Evolutionary conservation across 1,140 invertebrate species (phyloP).

Genomic region (Heliconius hermathena): DNA sequence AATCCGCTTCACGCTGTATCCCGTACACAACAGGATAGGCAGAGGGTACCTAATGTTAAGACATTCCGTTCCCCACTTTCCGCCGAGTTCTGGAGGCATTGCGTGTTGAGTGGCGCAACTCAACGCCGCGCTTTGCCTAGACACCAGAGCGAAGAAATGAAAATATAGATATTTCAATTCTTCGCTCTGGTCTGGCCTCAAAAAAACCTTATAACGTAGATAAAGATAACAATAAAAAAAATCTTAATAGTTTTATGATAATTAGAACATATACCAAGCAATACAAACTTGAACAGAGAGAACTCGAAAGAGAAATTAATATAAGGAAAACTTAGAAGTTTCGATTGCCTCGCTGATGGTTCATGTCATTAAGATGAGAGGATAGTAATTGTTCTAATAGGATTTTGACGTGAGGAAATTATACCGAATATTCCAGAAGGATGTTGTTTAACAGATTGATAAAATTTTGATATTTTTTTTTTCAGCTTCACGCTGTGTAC

Average conservation of each 20-base stretch:
- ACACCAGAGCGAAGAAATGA: no score
- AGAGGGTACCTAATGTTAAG: no score
- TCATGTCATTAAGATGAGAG: constrained; percentile 22
- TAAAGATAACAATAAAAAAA: background rate
- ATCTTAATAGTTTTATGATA: background rate
- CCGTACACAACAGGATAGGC: no score
- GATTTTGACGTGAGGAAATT: constrained; percentile 10
- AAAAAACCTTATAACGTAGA: no score
- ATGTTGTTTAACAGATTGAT: background rate
- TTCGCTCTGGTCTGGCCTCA: no score
- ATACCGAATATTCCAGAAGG: background rate
- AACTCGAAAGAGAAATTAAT: constrained; percentile 3
- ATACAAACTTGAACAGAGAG: constrained; percentile 3
- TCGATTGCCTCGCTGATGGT: background rate
- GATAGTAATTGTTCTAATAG: constrained; percentile 21
- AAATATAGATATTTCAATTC: no score
- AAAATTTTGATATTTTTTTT: background rate
- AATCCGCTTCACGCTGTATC: no score
- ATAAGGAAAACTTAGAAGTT: constrained; percentile 20
- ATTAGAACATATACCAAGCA: background rate
- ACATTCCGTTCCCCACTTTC: no score
- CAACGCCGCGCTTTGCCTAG: no score
- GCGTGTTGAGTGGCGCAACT: no score
- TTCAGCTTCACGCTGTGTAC: no score
- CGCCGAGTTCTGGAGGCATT: no score